Evolutionary conservation across 2,888 invertebrate species (phyloP), one percentile per base, ranked within the genome.

Genomic region (Cloeon dipterum): DNA sequence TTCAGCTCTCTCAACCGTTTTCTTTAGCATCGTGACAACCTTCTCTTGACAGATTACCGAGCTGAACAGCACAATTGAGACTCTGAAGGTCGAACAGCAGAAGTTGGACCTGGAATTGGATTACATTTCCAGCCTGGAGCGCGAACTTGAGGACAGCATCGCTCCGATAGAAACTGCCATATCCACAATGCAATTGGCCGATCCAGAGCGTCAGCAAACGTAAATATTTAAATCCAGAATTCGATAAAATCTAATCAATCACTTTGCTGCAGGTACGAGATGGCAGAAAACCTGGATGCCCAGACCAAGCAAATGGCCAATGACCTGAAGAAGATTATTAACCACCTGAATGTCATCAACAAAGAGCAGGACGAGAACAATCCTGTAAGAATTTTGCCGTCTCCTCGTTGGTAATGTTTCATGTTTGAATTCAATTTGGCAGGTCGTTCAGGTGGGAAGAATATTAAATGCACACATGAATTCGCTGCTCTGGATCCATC

Each of bases 401-500:
- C 3, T 2, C 3, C 14, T 20, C 16, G 3, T 21, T 3, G 3
- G 34, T 32, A 29, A 14, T 25, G 32, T 23, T 19, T 20, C 8
- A 32, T 11, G 7, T 5, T 7, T 7, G 29, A 5, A 23, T 8
- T 11, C 23, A 23, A 23, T 23, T 23, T 11, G 63, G 26, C 62
- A 79, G 76, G 76, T 91, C 34, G 76, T 81, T 7, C 89, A 91
- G 61, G 83, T 94, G 45, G 79, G 86, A 2, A 79, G 83, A 45
- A 91, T 94, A 43, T 61, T 94, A 3, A 93, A 91, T 59, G 88
- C 91, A 0, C 94, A 94, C 53, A 91, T 91, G 78, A 88, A 86
- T 34, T 88, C 89, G 0, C 64, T 94, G 51, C 86, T 91, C 47
- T 93, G 89, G 89, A 72, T 94, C 29, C 91, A 93, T 52, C 72